Percentiles rank a stretch among this genome's conserved stretches.
phyloP scores from a whole-genome alignment of 2,888 invertebrate genomes.

The Drosophila differens region DNA sequence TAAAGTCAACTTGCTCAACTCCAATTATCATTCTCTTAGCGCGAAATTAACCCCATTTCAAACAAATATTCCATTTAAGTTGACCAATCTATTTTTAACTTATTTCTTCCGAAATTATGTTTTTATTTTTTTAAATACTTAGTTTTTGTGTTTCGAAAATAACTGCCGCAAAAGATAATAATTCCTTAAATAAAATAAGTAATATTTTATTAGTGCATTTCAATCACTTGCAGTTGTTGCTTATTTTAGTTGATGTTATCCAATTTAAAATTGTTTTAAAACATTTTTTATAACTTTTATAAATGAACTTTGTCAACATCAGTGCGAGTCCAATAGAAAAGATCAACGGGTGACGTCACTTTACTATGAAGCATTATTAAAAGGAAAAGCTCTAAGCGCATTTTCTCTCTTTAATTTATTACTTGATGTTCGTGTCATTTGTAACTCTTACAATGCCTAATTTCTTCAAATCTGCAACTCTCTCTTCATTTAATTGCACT shows the following conservation, averaged over 20 bases:
- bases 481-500: neutral
- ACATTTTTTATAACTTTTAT: too few species aligned
- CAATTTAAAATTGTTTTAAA: neutral
- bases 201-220: neutral
- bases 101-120: neutral
- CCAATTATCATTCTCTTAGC: neutral
- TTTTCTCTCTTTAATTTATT: neutral
- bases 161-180: neutral
- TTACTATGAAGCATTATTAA: neutral
- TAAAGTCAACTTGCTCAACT: neutral
- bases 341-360: neutral
- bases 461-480: neutral
- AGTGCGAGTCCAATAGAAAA: neutral
- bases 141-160: neutral
- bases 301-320: too few species aligned
- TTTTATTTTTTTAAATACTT: neutral
- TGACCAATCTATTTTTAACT: neutral
- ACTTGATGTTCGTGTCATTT: neutral
- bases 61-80: neutral
- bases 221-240: neutral
- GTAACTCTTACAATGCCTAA: neutral
- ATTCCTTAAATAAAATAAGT: neutral
- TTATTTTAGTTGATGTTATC: neutral
- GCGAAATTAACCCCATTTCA: neutral
- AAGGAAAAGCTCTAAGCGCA: neutral